Evolutionary conservation across 2,888 invertebrate species (phyloP), one percentile per base, ranked within the genome.

Genomic region (Spisula subtruncata): DNA sequence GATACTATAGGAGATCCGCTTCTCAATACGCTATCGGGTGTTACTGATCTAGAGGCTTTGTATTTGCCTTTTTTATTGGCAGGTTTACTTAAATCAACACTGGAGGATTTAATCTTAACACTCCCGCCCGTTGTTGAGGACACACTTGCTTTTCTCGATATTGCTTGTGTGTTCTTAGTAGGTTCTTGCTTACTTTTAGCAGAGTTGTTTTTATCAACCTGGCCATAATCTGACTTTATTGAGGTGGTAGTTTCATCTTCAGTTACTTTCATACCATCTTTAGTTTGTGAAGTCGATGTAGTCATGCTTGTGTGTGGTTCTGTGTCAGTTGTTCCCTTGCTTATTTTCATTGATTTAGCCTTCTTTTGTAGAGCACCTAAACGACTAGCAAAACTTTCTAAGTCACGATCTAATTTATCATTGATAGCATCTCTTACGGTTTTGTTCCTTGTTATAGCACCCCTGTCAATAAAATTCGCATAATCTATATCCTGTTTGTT

Each of bases 321-420:
- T 0, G 18, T 10, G 35, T 25, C 25, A 1, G 35, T 10, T 1
- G 20, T 20, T 12, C 20, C 71, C 10, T 4, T n/a, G 25, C 25
- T 66, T 6, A 25, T 25, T 66, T 66, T 66, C 60, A 66, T 25
- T 6, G 12, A 0, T 35, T 75, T 75, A 35, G 75, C 75, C 75
- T 89, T 90, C 35, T 85, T n/a, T 71, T 86, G 90, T 16, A 92
- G 46, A 35, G 86, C 86, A 51, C 90, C 87, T 46, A 92, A 81
- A 12, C 90, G 87, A 48, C 56, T 71, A 32, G 86, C 87, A 66
- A 89, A 90, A 56, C 66, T 86, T 48, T 90, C 83, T 4, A 92
- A 54, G 41, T 92, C 92, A 51, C 88, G 79, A 20, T 90, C 89
- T 10, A 92, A 54, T 85, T 86, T 87, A n/a, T 92, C 92, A 41